Percentiles rank a stretch among this genome's conserved stretches.
These are phyloP conservation scores for Phoxinus dragarum DNA, from an alignment of 2,797 vertebrate genomes.

Conservation along the genomic window DNA sequence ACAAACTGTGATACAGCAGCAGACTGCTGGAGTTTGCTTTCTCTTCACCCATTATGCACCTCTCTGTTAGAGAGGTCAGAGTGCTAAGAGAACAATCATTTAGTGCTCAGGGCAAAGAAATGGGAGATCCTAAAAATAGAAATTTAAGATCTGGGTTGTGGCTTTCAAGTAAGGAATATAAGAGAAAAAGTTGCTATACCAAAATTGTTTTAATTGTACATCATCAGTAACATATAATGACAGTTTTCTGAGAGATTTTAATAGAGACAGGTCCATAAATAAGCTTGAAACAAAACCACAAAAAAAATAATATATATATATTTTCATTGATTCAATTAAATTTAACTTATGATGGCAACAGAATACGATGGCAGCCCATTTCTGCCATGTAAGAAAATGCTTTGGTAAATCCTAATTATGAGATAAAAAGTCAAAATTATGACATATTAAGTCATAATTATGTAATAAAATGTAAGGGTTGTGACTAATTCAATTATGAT, in stretches of 20 bases:
- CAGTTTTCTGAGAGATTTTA: background rate
- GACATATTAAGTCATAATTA: background rate
- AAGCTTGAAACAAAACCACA: background rate
- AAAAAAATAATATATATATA: too few relatives aligned
- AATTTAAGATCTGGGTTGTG: background rate
- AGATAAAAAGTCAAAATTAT: background rate
- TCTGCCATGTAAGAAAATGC: background rate
- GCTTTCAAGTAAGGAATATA: background rate
- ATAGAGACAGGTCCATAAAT: background rate
- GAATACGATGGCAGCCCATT: background rate
- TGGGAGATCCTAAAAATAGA: slow-evolving; percentile 1
- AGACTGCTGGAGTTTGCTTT: slow-evolving; percentile 43
- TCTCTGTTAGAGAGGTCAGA: slow-evolving; percentile 15
- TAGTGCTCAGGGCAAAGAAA: slow-evolving; percentile 1
- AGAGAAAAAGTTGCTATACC: background rate
- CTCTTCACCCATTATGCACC: slow-evolving; percentile 20
- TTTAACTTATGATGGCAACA: background rate
- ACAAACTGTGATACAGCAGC: background rate
- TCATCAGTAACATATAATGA: background rate
- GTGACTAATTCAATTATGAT: too few relatives aligned
- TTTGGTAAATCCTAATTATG: too few relatives aligned
- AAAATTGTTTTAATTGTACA: background rate
- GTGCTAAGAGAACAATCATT: slow-evolving; percentile 29
- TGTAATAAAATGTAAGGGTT: background rate
- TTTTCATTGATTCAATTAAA: background rate